A percentile compares a stretch with the other conserved stretches of the same genome.
Conservation (phyloP, 2,797 vertebrate species). For the Sternotherus odoratus region DNA sequence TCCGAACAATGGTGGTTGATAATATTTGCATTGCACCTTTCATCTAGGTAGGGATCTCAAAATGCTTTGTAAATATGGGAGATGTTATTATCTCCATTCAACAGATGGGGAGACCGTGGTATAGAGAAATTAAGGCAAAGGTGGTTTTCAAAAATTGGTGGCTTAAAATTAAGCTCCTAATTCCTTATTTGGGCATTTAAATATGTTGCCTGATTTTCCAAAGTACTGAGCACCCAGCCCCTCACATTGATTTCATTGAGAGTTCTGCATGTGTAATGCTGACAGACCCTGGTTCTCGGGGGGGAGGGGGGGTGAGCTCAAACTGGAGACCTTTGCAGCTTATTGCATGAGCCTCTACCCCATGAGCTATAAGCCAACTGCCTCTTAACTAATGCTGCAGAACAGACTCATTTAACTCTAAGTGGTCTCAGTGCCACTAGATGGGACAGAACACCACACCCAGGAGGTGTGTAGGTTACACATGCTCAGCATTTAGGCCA, state of each 20-base stretch:
- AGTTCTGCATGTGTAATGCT: not conserved
- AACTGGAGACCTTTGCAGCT: no score
- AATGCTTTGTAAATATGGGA: not conserved
- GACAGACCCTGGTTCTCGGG: no score
- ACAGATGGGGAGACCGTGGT: not conserved
- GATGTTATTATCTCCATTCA: not conserved
- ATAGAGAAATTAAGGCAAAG: slow-evolving; percentile 36
- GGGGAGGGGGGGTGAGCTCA: no score
- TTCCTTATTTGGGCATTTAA: not conserved
- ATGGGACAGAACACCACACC: no score
- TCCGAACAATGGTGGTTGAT: slow-evolving; percentile 27
- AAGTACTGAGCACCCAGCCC: not conserved
- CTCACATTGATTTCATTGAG: not conserved
- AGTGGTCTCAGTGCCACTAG: no score
- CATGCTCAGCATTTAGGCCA: not conserved
- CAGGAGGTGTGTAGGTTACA: no score
- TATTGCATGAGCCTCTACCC: no score
- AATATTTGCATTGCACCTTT: slow-evolving; percentile 58
- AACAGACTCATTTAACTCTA: no score
- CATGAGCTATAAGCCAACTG: no score
- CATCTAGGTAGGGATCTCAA: slow-evolving; percentile 24
- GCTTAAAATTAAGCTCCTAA: slow-evolving; percentile 39
- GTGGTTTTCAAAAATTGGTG: slow-evolving; percentile 16
- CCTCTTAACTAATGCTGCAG: no score
- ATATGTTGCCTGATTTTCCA: not conserved